Base-by-base conservation (phyloP, 2,113 vertebrate species). In the Gopherus flavomarginatus region DNA sequence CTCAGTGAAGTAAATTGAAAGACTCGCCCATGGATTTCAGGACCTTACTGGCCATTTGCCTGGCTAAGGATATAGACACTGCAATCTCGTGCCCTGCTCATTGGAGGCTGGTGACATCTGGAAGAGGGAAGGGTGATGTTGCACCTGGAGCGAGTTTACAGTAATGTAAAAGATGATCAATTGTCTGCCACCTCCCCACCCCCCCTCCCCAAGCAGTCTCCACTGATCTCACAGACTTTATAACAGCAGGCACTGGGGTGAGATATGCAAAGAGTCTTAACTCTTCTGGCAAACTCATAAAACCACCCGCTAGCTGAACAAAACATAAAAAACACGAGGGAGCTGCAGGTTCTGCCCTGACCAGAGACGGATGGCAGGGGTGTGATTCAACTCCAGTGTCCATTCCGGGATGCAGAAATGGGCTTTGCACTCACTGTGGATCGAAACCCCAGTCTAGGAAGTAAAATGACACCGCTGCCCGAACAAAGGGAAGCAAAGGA, bases 391-490 rank as follows among this genome's bases (percentile, higher is more conserved):
- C 14, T n/a, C 31, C 31, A n/a, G 3, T 62, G 59, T 62, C 12
- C 29, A 62, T 31, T 62, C 29, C 13, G 14, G 31, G 31, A 8
- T 35, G 62, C 31, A n/a, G 62, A 35, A 65, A 65, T 65, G 62
- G 13, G 29, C 62, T 65, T 12, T 26, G 24, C 21, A 24, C 22
- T 56, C 24, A 57, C 56, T 57, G 56, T 65, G 57, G 31, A 62
- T 31, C 31, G 8, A 35, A 65, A 35, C 31, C 59, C 59, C 59
- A 35, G 35, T 7, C 69, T 75, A 75, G 69, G 35, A 65, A 47
- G 0, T 38, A 44, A 75, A 44, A 35, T 4, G 6, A 11, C 38
- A 49, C 3, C 1, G 3, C 1, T 2, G 27, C 7, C 49, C 24
- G 56, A 11, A 3, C 13, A 38, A 6, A 8, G 38, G 87, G 38